Evolutionary conservation across 2,113 vertebrate genomes (phyloP).

Genomic region (Heterochromis multidens): DNA sequence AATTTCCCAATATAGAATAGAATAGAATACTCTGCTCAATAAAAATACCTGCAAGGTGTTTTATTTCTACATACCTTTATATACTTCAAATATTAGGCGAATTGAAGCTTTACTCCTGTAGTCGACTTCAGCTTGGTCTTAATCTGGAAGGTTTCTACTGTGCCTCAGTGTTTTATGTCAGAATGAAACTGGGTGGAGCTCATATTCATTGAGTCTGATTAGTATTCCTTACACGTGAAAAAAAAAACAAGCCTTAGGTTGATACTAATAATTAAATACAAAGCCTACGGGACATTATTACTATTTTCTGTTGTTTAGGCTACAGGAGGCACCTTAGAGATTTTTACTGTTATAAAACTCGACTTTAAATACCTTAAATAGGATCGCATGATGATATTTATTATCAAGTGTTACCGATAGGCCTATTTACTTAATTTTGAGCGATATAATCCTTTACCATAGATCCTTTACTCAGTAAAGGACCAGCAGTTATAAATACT

Average conservation of each 20-base stretch:
- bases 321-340: background rate
- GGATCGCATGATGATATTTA: background rate
- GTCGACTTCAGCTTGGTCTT: background rate
- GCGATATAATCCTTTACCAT: background rate
- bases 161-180: conserved; percentile 13
- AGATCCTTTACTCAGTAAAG: background rate
- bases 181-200: conserved; percentile 55
- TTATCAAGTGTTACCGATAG: background rate
- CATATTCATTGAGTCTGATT: background rate
- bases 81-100: background rate
- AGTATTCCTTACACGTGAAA: background rate
- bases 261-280: background rate
- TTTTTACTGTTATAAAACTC: background rate
- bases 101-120: background rate
- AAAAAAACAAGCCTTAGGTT: background rate
- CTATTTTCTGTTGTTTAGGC: background rate
- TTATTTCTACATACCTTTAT: background rate
- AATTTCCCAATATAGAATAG: too few relatives aligned
- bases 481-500: background rate
- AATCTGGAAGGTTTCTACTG: background rate
- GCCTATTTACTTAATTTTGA: background rate
- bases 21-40: background rate
- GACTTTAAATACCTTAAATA: background rate
- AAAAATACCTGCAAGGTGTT: too few relatives aligned
- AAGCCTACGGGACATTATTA: background rate